Percentiles rank a stretch among this genome's conserved stretches.
Evolutionary conservation across 2,113 vertebrate genomes (phyloP).

Genomic region (Turdus rufiventris): DNA sequence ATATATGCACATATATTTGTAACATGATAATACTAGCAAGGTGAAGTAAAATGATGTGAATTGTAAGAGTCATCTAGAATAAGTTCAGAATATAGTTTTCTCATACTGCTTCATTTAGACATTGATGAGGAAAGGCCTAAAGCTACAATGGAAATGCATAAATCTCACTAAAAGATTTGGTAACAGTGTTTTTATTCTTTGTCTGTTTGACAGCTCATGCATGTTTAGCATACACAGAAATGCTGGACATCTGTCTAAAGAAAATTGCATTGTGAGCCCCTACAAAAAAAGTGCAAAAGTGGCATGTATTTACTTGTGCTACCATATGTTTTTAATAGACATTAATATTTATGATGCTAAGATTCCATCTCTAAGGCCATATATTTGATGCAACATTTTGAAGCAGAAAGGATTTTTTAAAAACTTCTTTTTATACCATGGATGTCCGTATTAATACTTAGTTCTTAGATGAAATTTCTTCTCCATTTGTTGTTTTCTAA

Average conservation of each 20-base stretch:
- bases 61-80: not conserved
- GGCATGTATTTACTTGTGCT: not conserved
- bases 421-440: not conserved
- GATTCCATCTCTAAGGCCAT: not conserved
- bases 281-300: not conserved
- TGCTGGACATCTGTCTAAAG: not conserved
- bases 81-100: not conserved
- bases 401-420: not conserved
- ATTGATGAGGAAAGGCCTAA: not conserved
- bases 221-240: not conserved
- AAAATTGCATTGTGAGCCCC: rapidly evolving
- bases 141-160: not conserved
- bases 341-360: not conserved
- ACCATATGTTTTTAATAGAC: not conserved
- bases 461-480: not conserved
- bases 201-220: not conserved
- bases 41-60: not conserved
- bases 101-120: not conserved
- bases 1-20: not conserved
- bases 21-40: not conserved
- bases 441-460: not conserved
- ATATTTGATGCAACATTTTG: not conserved
- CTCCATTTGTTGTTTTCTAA: not conserved
- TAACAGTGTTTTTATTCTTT: not conserved
- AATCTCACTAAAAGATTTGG: not conserved